These are phyloP conservation scores for Ariolimax columbianus DNA, from an alignment of 2,888 invertebrate genomes.

Conservation along the genomic window DNA sequence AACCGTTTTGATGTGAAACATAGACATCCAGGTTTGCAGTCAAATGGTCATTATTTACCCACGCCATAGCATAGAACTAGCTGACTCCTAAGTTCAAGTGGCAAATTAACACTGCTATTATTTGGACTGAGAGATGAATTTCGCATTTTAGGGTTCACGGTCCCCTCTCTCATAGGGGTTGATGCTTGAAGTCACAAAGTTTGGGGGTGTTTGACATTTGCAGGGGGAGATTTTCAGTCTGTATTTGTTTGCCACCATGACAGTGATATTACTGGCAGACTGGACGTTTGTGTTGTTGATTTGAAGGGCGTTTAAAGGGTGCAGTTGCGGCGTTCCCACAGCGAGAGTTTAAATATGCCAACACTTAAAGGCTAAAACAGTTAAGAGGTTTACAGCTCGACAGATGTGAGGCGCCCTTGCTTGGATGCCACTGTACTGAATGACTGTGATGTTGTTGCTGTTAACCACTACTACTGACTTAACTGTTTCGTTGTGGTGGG, in stretches of 20 bases:
- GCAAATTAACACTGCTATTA: constrained; percentile 44
- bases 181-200: constrained; percentile 20
- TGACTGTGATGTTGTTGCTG: no score
- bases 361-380: not conserved
- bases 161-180: not conserved
- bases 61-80: constrained; percentile 25
- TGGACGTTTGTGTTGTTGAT: not conserved
- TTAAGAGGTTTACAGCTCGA: not conserved
- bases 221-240: not conserved
- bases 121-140: constrained; percentile 28
- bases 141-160: not conserved
- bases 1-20: constrained; percentile 45
- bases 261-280: constrained; percentile 11
- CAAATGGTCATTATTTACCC: constrained; percentile 46
- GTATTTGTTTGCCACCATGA: constrained; percentile 33
- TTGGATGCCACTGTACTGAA: no score
- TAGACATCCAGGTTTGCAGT: constrained; percentile 42
- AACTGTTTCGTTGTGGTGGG: no score
- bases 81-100: constrained; percentile 23
- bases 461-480: no score
- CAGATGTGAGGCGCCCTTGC: no score
- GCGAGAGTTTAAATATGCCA: not conserved
- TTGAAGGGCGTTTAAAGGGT: not conserved
- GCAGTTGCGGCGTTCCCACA: not conserved
- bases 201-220: constrained; percentile 31